Base-by-base conservation (phyloP, 2,888 invertebrate species). In the Chrysopilus asiliformis region DNA sequence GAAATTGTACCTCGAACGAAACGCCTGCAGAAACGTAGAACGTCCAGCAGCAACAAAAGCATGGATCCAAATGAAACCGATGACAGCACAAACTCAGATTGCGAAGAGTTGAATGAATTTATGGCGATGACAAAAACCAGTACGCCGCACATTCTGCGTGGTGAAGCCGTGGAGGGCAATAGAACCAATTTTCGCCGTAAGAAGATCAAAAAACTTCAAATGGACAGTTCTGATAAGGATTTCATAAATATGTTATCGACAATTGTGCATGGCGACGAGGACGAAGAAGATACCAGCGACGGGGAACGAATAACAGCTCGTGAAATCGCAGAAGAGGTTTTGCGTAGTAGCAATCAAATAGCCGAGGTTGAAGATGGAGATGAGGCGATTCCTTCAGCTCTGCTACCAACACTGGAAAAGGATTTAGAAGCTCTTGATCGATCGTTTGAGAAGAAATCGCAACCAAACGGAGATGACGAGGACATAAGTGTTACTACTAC, bases 241-340 rank as follows among this genome's bases (percentile, higher is more conserved):
- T 56, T 56, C 34, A 46, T 55, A 27, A 46, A 47, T 15, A 51
- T 49, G 4, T 41, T 55, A 17, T 49, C 47, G 15, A 51, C 43
- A 25, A 41, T 53, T 6, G 50, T 45, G 5, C 49, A 53, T 34
- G 40, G 42, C n/a, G 16, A 30, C 10, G 29, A 35, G 10, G 39
- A 40, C 4, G 42, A 44, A 4, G 43, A 41, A 1, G 45, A 42
- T 6, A 55, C 53, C 15, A 53, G 50, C 15, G 54, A 53, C 4
- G 47, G 45, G 14, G 38, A 40, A 18, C 29, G 27, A 3, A 44
- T 58, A 1, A 53, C 54, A 13, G 58, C 58, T 4, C 51, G 60
- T 4, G 50, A 54, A 32, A 59, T 59, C 22, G 59, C 55, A 4
- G 59, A 57, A 34, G 49, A 51, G 8, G 49, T 58, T 2, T 40